Conservation (phyloP, 2,888 invertebrate species). For the Acheta domesticus region DNA sequence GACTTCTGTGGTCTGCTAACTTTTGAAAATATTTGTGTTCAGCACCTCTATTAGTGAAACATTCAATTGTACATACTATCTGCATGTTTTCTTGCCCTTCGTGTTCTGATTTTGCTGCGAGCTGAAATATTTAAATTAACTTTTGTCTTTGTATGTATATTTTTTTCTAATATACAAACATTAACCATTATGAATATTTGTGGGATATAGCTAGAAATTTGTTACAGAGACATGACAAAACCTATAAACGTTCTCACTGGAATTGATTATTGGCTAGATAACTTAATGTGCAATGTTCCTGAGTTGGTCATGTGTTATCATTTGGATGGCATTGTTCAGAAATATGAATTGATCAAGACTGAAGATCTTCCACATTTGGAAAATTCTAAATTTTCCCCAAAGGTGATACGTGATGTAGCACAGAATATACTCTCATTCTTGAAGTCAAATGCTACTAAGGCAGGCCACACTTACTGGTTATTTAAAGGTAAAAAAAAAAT, state of each 20-base stretch:
- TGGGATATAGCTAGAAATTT: too few relatives aligned
- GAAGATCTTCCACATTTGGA: slow-evolving; percentile 87
- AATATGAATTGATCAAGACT: slow-evolving; percentile 91
- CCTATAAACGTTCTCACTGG: slow-evolving; percentile 92
- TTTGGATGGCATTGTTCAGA: slow-evolving; percentile 82
- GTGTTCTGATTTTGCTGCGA: too few relatives aligned
- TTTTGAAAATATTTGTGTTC: too few relatives aligned
- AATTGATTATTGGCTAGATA: slow-evolving; percentile 92
- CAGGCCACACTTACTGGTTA: slow-evolving; percentile 95
- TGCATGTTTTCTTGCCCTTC: too few relatives aligned
- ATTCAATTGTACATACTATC: too few relatives aligned
- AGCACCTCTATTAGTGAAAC: too few relatives aligned
- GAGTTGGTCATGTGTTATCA: slow-evolving; percentile 97
- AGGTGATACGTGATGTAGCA: slow-evolving; percentile 85
- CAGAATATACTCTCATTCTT: slow-evolving; percentile 90
- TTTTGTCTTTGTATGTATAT: neutral
- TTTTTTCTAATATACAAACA: neutral
- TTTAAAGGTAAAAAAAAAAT: slow-evolving; percentile 67
- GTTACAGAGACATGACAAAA: slow-evolving; percentile 67
- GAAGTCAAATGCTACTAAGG: slow-evolving; percentile 88
- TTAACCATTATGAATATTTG: neutral
- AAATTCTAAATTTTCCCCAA: slow-evolving; percentile 81
- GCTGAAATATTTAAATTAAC: neutral
- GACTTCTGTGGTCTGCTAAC: too few relatives aligned
- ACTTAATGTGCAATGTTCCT: slow-evolving; percentile 95